Percentiles rank a stretch among this genome's conserved stretches.
These are phyloP conservation scores for Abramis brama DNA, from an alignment of 2,113 vertebrate species.

Conservation along the genomic window DNA sequence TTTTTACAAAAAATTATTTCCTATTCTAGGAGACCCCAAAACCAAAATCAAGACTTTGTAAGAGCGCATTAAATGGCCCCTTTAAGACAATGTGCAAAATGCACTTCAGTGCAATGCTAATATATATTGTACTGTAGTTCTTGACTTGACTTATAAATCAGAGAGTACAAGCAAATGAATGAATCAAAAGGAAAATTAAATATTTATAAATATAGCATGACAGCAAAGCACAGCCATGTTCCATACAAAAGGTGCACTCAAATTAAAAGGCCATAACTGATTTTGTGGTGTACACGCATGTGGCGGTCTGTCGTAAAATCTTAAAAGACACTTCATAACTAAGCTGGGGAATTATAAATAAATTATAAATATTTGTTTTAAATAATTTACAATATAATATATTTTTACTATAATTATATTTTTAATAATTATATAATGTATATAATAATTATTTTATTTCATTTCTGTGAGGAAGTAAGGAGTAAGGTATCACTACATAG, in stretches of 20 bases:
- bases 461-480: too few species aligned
- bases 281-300: background rate
- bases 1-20: too few species aligned
- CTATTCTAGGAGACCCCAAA: too few species aligned
- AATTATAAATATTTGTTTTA: background rate
- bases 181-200: constrained; percentile 11
- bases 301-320: background rate
- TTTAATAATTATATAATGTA: too few species aligned
- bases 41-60: too few species aligned
- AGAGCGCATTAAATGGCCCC: too few species aligned
- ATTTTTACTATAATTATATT: too few species aligned
- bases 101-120: background rate
- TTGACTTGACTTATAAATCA: background rate
- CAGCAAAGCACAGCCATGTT: background rate
- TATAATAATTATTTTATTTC: too few species aligned
- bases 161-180: background rate
- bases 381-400: too few species aligned
- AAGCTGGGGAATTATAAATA: background rate
- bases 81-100: too few species aligned
- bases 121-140: background rate
- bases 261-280: background rate
- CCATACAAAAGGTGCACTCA: background rate
- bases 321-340: background rate
- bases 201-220: background rate
- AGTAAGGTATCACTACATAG: too few species aligned